phyloP scores from a whole-genome alignment of 2,888 invertebrate genomes.

The Sericinus montela region DNA sequence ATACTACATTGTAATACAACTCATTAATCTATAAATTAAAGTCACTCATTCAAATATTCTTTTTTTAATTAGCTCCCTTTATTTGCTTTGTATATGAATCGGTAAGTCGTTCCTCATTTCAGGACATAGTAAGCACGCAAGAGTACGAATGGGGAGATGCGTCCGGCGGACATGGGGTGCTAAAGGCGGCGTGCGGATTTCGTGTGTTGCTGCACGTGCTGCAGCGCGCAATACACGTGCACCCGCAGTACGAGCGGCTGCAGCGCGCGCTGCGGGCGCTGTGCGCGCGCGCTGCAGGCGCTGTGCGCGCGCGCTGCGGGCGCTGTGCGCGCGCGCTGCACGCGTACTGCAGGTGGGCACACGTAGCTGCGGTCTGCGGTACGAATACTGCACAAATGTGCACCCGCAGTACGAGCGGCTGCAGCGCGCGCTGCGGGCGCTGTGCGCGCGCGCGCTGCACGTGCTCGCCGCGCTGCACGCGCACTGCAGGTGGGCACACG shows the following conservation, averaged over 20 bases:
- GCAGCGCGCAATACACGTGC: conserved; percentile 26
- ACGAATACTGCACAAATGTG: too few relatives aligned
- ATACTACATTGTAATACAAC: too few relatives aligned
- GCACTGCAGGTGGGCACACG: too few relatives aligned
- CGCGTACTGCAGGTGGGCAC: conserved; percentile 8
- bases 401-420: not conserved
- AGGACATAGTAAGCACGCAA: conserved; percentile 47
- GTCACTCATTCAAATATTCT: too few relatives aligned
- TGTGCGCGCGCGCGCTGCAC: not conserved
- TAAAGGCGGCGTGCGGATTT: conserved; percentile 28
- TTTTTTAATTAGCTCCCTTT: too few relatives aligned
- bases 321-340: conserved; percentile 40
- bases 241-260: conserved; percentile 36
- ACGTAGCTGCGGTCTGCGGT: not conserved
- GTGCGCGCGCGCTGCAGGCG: conserved; percentile 28
- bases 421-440: not conserved
- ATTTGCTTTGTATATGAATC: too few relatives aligned
- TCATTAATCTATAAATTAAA: too few relatives aligned
- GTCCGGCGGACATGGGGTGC: conserved; percentile 40
- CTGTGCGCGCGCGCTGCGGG: conserved; percentile 39
- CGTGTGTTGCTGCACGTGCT: conserved; percentile 23
- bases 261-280: conserved; percentile 27
- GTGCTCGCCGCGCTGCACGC: too few relatives aligned
- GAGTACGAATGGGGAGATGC: conserved; percentile 45
- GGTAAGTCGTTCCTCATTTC: not conserved